Evolutionary conservation across 2,113 vertebrate genomes (phyloP), one percentile per base, ranked within the genome.

Genomic region (Nothocercus nigrocapillus): DNA sequence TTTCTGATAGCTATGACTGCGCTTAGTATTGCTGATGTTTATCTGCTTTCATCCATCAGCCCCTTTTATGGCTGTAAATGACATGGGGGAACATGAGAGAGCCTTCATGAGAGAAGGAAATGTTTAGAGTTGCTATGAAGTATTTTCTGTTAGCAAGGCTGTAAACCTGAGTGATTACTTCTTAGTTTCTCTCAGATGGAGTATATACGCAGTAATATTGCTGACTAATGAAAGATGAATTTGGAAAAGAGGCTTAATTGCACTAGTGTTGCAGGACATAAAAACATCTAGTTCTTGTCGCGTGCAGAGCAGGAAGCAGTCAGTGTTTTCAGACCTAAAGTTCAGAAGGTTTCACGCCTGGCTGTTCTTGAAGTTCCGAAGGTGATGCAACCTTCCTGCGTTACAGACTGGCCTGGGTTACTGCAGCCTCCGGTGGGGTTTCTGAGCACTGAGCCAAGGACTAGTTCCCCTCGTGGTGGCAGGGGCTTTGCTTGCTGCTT

Each of bases 371-470:
- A 83, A 28, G 19, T 8, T 51, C 9, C 28, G 1, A 22, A 82
- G 28, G 82, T 79, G 27, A 2, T 82, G 62, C 5, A 2, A 58
- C 13, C 20, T 42, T 85, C 9, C 61, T 68, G 34, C 25, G 12
- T 0, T 47, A 19, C 28, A 38, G 66, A 15, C 44, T 78, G 22
- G 2, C 16, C 5, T 11, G 51, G 13, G 3, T 79, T 78, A 38
- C 17, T 84, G 28, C 18, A n/a, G 0, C 34, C 32, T 56, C 38
- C 34, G 62, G 5, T 14, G 7, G 73, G 12, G 5, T 64, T 22
- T 56, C 1, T 0, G 8, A 76, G 30, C 28, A 9, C 27, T 85
- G 54, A 17, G 9, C 0, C 1, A 24, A n/a, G 42, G 66, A 14
- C 5, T 82, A 40, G 7, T 45, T 15, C 5, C 11, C 68, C 28